Base-by-base conservation (phyloP, 1,140 invertebrate genomes). In the Drosophila auraria region DNA sequence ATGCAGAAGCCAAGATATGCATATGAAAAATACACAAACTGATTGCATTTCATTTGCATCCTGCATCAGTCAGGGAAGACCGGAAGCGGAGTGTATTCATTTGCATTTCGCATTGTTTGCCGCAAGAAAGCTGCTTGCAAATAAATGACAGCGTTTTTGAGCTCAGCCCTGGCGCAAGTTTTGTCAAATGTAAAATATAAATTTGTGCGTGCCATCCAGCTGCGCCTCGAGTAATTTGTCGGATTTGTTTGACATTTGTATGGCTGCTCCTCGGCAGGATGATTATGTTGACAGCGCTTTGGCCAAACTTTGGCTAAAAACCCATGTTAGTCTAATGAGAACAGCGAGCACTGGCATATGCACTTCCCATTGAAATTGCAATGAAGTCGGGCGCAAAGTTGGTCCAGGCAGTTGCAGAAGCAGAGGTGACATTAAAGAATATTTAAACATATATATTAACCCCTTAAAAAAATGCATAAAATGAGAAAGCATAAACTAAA, bases 161-260 rank as follows among this genome's bases (percentile, higher is more conserved):
- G 61, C 54, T 54, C 27, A 25, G 27, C 17, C 27, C 47, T 73
- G 58, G 50, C 49, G 33, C 50, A 71, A 72, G 27, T 77, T 72
- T 57, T 82, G 64, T 59, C 78, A 78, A 57, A 82, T 68, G 83
- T 63, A 68, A 87, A 79, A 82, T 86, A 80, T 80, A 70, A 78
- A 78, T 78, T 74, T 62, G 75, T 78, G 75, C 75, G 75, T 78
- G 75, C 44, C 57, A 77, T 36, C 57, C 75, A 78, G 56, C 47
- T 76, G 59, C 47, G 58, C 72, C 73, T 74, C 64, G 60, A 72
- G 73, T 72, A 81, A 89, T 89, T 89, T 87, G 81, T 87, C 84
- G 75, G 70, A 81, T 69, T 74, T 82, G 70, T 87, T 81, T 84
- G 84, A 89, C 84, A 89, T 80, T 78, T 70, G 58, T 70, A 36